Percentiles rank a stretch among this genome's conserved stretches.
Conservation (phyloP, 2,888 invertebrate species). For the Gisinianus flammeolus region DNA sequence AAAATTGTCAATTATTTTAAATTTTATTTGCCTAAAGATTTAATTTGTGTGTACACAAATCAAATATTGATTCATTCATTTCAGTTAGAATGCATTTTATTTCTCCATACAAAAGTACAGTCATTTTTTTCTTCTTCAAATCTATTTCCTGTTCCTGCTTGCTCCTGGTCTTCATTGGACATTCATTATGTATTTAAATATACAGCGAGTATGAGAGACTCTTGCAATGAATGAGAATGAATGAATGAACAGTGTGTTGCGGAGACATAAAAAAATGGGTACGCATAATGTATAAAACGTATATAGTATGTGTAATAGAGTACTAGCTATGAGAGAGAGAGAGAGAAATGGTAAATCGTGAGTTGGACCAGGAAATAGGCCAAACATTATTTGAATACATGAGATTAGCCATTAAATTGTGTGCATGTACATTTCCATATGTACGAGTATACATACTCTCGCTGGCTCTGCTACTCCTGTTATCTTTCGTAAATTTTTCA, state of each 20-base stretch:
- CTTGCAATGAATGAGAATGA: neutral
- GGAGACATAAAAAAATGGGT: neutral
- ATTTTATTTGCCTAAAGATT: too few species aligned
- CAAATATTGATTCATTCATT: too few species aligned
- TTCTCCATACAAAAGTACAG: too few species aligned
- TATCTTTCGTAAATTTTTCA: neutral
- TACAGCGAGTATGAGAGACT: neutral
- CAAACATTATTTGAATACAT: conserved; percentile 7
- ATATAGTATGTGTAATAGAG: too few species aligned
- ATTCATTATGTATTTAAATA: neutral
- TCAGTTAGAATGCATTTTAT: too few species aligned
- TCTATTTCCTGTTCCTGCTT: neutral
- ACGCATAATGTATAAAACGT: neutral
- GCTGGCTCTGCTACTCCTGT: neutral
- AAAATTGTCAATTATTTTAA: too few species aligned
- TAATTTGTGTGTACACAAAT: too few species aligned
- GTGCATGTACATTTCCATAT: neutral
- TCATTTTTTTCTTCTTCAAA: neutral
- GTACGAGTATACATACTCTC: neutral
- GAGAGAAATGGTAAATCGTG: neutral
- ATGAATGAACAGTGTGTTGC: neutral
- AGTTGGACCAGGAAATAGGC: conserved; percentile 14
- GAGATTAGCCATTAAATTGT: conserved; percentile 13
- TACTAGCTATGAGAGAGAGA: too few species aligned
- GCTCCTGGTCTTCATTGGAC: neutral